Evolutionary conservation across 2,888 invertebrate genomes (phyloP).

Genomic region (Leptinotarsa tumamoca): DNA sequence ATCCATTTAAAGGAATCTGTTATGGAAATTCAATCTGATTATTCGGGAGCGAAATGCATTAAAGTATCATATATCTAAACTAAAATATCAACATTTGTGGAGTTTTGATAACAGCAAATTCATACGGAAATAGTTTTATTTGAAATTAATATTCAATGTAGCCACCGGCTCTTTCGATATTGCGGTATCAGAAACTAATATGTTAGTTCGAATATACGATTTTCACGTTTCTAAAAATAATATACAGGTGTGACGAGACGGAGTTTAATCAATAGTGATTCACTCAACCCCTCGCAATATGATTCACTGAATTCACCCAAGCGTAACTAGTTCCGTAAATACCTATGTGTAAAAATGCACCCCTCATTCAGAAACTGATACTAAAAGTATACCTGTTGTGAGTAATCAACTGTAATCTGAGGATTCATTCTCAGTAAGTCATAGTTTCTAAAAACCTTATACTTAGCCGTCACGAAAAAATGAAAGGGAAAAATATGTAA

Average conservation of each 20-base stretch:
- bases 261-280: slow-evolving; percentile 44
- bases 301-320: slow-evolving; percentile 41
- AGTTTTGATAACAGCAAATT: slow-evolving; percentile 33
- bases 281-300: slow-evolving; percentile 39
- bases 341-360: slow-evolving; percentile 22
- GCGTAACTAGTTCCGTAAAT: slow-evolving; percentile 33
- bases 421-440: not conserved
- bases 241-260: slow-evolving; percentile 24
- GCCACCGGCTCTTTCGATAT: slow-evolving; percentile 23
- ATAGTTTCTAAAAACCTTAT: not conserved
- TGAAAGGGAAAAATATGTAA: no score
- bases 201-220: slow-evolving; percentile 1
- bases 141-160: slow-evolving; percentile 45
- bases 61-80: slow-evolving; percentile 57
- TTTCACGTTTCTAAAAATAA: slow-evolving; percentile 10
- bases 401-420: not conserved
- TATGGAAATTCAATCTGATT: slow-evolving; percentile 48
- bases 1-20: slow-evolving; percentile 49
- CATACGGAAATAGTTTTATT: slow-evolving; percentile 39
- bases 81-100: slow-evolving; percentile 52
- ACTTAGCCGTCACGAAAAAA: no score
- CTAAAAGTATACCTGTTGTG: slow-evolving; percentile 12
- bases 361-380: not conserved
- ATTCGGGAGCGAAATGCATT: slow-evolving; percentile 51
- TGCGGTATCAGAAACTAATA: not conserved